A percentile compares a stretch with the other conserved stretches of the same genome.
phyloP scores from a whole-genome alignment of 2,888 invertebrate species.

The Ligdia adustata region DNA sequence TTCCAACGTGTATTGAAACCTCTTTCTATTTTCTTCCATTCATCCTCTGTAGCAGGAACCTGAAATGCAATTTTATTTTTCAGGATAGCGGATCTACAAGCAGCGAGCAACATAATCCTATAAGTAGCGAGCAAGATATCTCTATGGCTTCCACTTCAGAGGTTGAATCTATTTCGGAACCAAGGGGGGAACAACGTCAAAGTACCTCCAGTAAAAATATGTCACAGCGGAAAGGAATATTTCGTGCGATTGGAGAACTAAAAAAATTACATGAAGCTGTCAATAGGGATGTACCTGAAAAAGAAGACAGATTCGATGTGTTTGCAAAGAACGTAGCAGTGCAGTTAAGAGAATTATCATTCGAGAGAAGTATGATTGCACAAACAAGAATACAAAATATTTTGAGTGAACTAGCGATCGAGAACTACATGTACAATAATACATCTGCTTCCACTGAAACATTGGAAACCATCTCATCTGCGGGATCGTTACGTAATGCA shows the following conservation, averaged over 20 bases:
- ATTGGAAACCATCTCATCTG: constrained; percentile 23
- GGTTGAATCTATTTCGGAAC: constrained; percentile 26
- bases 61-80: constrained; percentile 24
- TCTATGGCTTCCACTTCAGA: constrained; percentile 25
- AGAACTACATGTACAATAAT: constrained; percentile 19
- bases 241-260: constrained; percentile 27
- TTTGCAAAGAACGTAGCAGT: constrained; percentile 29
- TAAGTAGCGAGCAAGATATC: no score
- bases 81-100: no score
- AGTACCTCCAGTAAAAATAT: constrained; percentile 18
- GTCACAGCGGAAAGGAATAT: constrained; percentile 30
- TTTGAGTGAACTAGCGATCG: constrained; percentile 25
- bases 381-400: constrained; percentile 27
- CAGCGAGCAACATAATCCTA: no score
- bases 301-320: constrained; percentile 32
- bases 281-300: constrained; percentile 30
- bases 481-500: no score
- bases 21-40: no score
- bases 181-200: constrained; percentile 26
- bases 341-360: constrained; percentile 29
- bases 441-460: constrained; percentile 26
- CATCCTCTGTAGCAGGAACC: constrained; percentile 17
- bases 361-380: constrained; percentile 27
- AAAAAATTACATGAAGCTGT: constrained; percentile 31
- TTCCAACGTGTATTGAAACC: no score